Evolutionary conservation across 2,888 invertebrate genomes (phyloP), one percentile per base, ranked within the genome.

Genomic region (Pyrrhosoma nymphula): DNA sequence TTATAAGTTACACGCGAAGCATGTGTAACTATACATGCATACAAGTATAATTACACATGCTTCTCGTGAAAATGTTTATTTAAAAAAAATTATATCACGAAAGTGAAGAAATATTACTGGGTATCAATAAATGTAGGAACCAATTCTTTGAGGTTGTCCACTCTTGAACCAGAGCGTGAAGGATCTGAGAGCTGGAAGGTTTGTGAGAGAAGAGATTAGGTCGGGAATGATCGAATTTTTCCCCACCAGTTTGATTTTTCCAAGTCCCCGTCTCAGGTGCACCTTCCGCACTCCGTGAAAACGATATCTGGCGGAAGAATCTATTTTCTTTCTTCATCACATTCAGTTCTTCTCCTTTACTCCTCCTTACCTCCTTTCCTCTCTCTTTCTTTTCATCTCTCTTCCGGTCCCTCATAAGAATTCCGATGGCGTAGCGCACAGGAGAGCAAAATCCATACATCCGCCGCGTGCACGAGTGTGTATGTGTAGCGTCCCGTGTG

Each of bases 351-450:
- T 35, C 2, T 16, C 91, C 23, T 91, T 39, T 39, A 30, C 63
- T 91, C 91, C 30, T 63, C 63, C 91, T 23, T 20, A 39, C 26
- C 56, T 56, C 88, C 10, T 91, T 26, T 63, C 63, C 60, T 63
- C 91, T 89, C 89, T 35, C 75, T 47, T 47, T 8, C 89, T 2
- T 55, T 63, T n/a, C 20, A 26, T 60, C 63, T 69, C 63, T 69
- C 90, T 18, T 63, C 63, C 63, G 16, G 39, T 63, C 35, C 63
- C 91, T 91, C 63, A 39, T 69, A 63, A 60, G 63, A 91, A 91
- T 63, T 69, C 39, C 39, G 39, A 39, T 47, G n/a, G 56, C 47
- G 91, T 91, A 60, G 35, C 39, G 26, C 4, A 12, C 20, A 39
- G 56, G 63, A 69, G 26, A 39, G 35, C 47, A 89, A 89, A 55